Base-by-base conservation (phyloP, 2,888 invertebrate genomes). In the Suillia variegata region DNA sequence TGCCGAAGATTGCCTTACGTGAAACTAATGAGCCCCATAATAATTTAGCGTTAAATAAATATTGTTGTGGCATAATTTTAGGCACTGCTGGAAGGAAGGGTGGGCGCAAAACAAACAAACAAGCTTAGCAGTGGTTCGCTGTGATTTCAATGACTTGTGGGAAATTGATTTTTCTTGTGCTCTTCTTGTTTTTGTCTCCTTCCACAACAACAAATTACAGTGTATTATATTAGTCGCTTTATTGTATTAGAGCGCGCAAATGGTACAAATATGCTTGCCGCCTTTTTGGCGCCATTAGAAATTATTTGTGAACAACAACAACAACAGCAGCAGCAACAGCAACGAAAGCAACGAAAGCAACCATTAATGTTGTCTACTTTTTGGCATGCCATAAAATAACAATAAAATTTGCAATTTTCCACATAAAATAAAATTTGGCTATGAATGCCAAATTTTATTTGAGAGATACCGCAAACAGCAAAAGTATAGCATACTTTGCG, bases 11-110 rank as follows among this genome's bases (percentile, higher is more conserved):
- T 8, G 13, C 15, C 13, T 20, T 18, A 17, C 18, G 70, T 54
- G 67, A 66, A 70, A 74, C 70, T 74, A 75, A 75, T 69, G 75
- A 66, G 67, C 53, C 63, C 60, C 63, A 69, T 67, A 68, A 73
- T 71, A 73, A 72, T 74, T 68, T 60, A 54, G 57, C 51, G 61
- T 56, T 61, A 58, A 63, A 63, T 59, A 58, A 63, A 59, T 52
- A 38, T 20, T 53, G 21, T 17, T 6, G 13, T n/a, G 47, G 59
- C 55, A 54, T 58, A 42, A 59, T 54, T 64, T 49, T 47, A 22
- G 54, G 50, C 31, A 22, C 15, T 50, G 33, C 45, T n/a, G 5
- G 33, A 58, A 6, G 26, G 12, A n/a, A 13, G 26, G 12, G 3
- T 50, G 17, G 4, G 24, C n/a, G 13, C 8, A 51, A 31, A 38